These are phyloP conservation scores for Zosterops japonicus DNA, from an alignment of 2,113 vertebrate species.

Conservation along the genomic window DNA sequence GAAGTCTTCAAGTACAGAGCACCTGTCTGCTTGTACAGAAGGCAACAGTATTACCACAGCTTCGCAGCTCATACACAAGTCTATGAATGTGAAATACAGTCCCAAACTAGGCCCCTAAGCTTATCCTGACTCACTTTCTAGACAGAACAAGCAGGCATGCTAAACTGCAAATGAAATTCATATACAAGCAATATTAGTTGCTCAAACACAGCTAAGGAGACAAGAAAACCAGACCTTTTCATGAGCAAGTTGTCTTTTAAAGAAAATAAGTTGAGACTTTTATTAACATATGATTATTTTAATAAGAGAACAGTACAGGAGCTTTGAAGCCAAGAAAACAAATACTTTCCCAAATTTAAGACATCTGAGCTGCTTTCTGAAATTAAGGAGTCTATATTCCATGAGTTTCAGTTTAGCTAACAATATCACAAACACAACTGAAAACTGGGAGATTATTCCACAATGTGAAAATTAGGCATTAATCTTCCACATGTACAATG, in stretches of 20 bases:
- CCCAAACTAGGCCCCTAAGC: background rate
- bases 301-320: background rate
- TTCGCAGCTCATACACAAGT: background rate
- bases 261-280: background rate
- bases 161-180: background rate
- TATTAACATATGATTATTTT: background rate
- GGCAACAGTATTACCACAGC: background rate
- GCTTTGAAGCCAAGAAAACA: background rate
- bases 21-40: background rate
- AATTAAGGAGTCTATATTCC: background rate
- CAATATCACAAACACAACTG: background rate
- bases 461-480: accelerated
- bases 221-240: background rate
- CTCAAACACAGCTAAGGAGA: background rate
- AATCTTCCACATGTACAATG: background rate
- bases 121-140: background rate
- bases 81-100: background rate
- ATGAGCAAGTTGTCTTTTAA: background rate
- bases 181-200: background rate
- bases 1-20: background rate
- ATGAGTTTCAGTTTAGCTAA: background rate
- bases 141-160: background rate
- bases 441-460: background rate
- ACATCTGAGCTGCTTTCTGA: background rate
- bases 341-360: background rate